A percentile compares a stretch with the other conserved stretches of the same genome.
phyloP scores from a whole-genome alignment of 2,113 vertebrate species.

The Cyanoramphus novaezelandiae region DNA sequence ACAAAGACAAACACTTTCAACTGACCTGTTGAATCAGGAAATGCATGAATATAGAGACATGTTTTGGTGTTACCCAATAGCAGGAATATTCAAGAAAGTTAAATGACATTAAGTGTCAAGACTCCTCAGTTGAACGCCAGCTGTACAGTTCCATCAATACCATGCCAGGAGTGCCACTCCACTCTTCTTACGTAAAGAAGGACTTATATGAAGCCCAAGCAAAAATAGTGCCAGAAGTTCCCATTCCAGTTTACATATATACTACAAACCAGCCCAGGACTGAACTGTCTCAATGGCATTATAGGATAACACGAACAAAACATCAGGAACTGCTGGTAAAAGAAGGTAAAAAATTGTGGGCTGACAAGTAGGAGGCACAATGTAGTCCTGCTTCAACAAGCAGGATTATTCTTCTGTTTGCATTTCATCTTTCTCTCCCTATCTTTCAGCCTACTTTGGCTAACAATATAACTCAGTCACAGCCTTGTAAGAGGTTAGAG shows the following conservation, averaged over 20 bases:
- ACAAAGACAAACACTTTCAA: background rate
- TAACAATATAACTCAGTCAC: background rate
- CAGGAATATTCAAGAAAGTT: background rate
- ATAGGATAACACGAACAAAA: background rate
- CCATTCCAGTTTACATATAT: background rate
- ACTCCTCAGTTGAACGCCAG: background rate
- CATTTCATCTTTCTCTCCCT: background rate
- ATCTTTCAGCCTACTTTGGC: background rate
- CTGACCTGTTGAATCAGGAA: background rate
- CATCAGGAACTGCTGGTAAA: background rate
- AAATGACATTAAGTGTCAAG: background rate
- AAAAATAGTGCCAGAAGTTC: background rate
- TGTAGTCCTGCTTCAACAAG: background rate
- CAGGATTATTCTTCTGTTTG: background rate
- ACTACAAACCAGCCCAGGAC: background rate
- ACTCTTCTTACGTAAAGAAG: background rate
- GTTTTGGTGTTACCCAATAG: background rate
- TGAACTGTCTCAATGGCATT: background rate
- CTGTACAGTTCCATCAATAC: background rate
- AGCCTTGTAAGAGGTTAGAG: background rate
- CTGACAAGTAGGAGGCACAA: background rate
- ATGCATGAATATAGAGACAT: background rate
- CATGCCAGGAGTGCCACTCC: background rate
- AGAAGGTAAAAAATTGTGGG: background rate
- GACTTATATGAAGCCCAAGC: background rate